A percentile compares a stretch with the other conserved stretches of the same genome.
These are phyloP conservation scores for Dipodomys spectabilis DNA, from an alignment of 2,113 vertebrate genomes.

Conservation along the genomic window DNA sequence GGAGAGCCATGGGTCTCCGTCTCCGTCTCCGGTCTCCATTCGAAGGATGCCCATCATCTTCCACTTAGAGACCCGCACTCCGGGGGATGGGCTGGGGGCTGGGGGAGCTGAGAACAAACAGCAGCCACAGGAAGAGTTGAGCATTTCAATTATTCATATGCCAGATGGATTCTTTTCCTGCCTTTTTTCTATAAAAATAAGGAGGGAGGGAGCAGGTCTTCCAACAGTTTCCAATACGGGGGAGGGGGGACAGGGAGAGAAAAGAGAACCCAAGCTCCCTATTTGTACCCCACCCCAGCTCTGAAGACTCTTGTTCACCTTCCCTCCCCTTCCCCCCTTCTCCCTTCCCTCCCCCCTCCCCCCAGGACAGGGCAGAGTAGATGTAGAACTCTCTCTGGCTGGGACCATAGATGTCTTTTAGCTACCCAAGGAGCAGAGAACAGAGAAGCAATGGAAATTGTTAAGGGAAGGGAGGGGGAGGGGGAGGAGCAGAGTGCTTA, in stretches of 20 bases:
- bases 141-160: constrained; percentile 99
- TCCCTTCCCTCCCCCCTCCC: not conserved
- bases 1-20: not conserved
- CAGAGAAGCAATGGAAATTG: constrained; percentile 34
- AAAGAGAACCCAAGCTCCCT: not conserved
- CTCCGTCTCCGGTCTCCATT: not conserved
- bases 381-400: not conserved
- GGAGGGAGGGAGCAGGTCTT: constrained; percentile 78
- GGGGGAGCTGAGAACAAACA: constrained; percentile 91
- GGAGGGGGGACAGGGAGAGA: not conserved
- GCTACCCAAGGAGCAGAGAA: constrained; percentile 19
- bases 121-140: constrained; percentile 99
- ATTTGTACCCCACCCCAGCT: not conserved
- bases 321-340: too few relatives aligned
- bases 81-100: constrained; percentile 82
- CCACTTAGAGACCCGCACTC: constrained; percentile 86
- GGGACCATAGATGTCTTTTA: constrained; percentile 18
- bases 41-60: constrained; percentile 75
- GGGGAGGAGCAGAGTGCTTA: constrained; percentile 55
- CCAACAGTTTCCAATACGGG: constrained; percentile 86
- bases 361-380: constrained; percentile 1
- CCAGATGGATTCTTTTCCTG: constrained; percentile 99
- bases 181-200: constrained; percentile 87
- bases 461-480: constrained; percentile 49
- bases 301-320: not conserved